phyloP scores from a whole-genome alignment of 1,140 invertebrate genomes.

The Tyrophagus putrescentiae region DNA sequence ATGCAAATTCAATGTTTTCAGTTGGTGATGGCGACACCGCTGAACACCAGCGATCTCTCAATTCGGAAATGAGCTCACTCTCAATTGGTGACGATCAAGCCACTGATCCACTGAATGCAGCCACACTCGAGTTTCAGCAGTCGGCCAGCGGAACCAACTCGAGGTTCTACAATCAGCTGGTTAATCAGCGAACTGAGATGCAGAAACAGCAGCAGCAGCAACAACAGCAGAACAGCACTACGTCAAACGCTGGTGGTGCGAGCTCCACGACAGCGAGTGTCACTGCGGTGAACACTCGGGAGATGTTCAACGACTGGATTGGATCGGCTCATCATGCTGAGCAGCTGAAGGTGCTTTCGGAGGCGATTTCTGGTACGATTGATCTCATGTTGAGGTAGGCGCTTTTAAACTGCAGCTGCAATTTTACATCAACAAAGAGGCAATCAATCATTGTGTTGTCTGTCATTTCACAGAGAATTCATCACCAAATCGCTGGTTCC shows the following conservation, averaged over 20 bases:
- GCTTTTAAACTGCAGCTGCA: too few species aligned
- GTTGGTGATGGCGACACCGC: not conserved
- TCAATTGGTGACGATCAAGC: not conserved
- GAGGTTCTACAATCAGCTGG: not conserved
- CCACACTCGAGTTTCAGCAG: slow-evolving; percentile 3
- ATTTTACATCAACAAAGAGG: too few species aligned
- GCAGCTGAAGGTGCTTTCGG: not conserved
- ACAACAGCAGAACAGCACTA: not conserved
- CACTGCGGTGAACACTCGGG: slow-evolving; percentile 7
- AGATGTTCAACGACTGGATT: slow-evolving; percentile 6
- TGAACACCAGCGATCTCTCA: too few species aligned
- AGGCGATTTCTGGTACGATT: not conserved
- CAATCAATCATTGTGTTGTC: not conserved
- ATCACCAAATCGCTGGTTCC: slow-evolving; percentile 21
- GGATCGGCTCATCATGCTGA: not conserved
- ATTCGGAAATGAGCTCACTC: slow-evolving; percentile 8
- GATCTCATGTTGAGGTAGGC: slow-evolving; percentile 12
- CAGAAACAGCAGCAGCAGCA: slow-evolving; percentile 7
- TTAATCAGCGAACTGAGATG: not conserved
- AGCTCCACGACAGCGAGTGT: not conserved
- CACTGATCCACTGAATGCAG: slow-evolving; percentile 3
- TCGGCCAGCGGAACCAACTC: not conserved
- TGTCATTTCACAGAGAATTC: slow-evolving; percentile 13
- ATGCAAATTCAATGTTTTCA: not conserved
- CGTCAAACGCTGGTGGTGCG: not conserved